Base-by-base conservation (phyloP, 2,888 invertebrate genomes). In the Drosophila yooni region DNA sequence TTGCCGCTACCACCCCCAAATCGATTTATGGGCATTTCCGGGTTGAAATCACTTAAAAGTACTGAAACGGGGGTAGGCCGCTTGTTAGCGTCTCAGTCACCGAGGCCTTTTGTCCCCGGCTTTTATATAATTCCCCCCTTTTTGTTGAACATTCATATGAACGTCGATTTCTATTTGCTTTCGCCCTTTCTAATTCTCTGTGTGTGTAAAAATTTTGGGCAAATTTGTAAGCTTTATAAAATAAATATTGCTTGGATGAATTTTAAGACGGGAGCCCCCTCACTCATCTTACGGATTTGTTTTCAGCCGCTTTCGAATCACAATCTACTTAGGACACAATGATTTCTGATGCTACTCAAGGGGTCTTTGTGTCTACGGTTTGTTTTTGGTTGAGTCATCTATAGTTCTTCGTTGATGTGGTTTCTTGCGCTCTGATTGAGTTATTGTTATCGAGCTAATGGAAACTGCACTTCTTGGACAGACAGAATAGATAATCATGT, bases 1-100 rank as follows among this genome's bases (percentile, higher is more conserved):
- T 21, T n/a, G n/a, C 29, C 59, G 40, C 59, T 57, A 13, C 69
- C 73, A 61, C 81, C 83, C 72, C 38, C 58, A 69, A 87, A 87
- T 87, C 86, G 86, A 87, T 87, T 87, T 87, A 87, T 85, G 83
- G 86, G 74, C 74, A 87, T 83, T 89, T 87, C 86, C 86, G 86
- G 86, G 90, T 89, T 89, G 86, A 88, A 87, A 87, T 87, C 88
- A 85, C 86, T 89, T 87, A 85, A 83, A 88, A 80, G 84, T 66
- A 79, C 81, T 66, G 57, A 65, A 66, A 51, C 31, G 52, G 52
- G 48, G 43, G 57, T 52, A 54, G 43, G 46, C 67, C 70, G 73
- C 88, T 87, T 83, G 83, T 89, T 83, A 81, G 82, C 76, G 72
- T 58, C 71, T 46, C 68, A 76, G 40, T 46, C 52, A 61, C 59